Base-by-base conservation (phyloP, 2,113 vertebrate species). In the Chrysemys picta region DNA sequence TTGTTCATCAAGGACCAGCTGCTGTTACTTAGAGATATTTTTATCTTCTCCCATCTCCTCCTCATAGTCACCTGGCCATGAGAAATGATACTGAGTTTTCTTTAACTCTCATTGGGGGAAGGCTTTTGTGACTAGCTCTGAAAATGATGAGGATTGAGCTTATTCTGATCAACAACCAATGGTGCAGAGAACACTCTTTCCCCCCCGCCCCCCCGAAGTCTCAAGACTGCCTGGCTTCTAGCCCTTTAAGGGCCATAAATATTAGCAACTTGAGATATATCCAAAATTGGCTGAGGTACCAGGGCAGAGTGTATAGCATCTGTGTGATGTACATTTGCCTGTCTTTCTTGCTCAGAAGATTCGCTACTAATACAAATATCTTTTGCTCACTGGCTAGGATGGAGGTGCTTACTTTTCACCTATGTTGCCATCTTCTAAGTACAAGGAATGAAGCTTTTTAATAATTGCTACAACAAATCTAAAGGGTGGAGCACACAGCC, bases 341-440 rank as follows among this genome's bases (percentile, higher is more conserved):
- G 27, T 92, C 91, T 93, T 10, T 14, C 90, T 92, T 78, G 21
- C 21, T 94, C 24, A 90, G 80, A 87, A 94, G 27, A 82, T 92
- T 69, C 0, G 3, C 19, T 76, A 8, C 79, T 72, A 22, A 11
- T 78, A 27, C 56, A 62, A 85, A 82, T 53, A 56, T 1, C 4
- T 1, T 89, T 89, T 87, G 78, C 50, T 90, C 52, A 19, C 1
- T 53, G 42, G 29, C 21, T 76, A 14, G 50, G 65, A 5, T 25
- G 22, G 62, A 45, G 24, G 84, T 53, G 13, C 27, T 85, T 87
- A n/a, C 62, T 92, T 54, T 2, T 79, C 82, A 49, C 54, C 16
- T 76, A 80, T 49, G 13, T 38, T 90, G 35, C 27, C 4, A 0
- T 65, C 5, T 59, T 94, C 22, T 56, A 10, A 82, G 38, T 80